Percentiles rank a stretch among this genome's conserved stretches.
phyloP scores from a whole-genome alignment of 1,140 invertebrate genomes.

The Anastatus disparis region DNA sequence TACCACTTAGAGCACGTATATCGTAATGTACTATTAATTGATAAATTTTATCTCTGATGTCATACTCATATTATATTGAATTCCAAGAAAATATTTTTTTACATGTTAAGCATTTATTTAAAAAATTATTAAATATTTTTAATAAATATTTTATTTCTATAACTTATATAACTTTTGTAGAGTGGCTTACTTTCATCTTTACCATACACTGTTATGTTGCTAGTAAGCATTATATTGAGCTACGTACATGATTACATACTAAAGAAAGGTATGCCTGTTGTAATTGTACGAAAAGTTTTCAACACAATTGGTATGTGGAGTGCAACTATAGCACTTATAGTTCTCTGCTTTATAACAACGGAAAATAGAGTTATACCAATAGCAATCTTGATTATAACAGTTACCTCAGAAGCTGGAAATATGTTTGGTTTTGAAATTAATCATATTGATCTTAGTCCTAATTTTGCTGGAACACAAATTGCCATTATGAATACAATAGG shows the following conservation, averaged over 20 bases:
- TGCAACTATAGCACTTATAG: conserved; percentile 60
- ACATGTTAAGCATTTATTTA: too few species aligned
- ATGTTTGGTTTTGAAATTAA: conserved; percentile 69
- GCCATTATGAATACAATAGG: conserved; percentile 74
- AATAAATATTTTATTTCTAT: too few species aligned
- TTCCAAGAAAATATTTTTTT: too few species aligned
- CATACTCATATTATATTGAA: too few species aligned
- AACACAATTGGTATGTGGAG: conserved; percentile 72
- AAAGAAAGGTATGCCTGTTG: conserved; percentile 67
- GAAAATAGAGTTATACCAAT: conserved; percentile 53
- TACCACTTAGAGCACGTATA: too few species aligned
- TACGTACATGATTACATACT: conserved; percentile 72
- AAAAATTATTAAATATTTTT: too few species aligned
- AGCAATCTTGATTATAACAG: conserved; percentile 66
- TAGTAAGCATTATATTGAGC: conserved; percentile 75
- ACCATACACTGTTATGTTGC: conserved; percentile 81
- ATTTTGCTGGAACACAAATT: conserved; percentile 73
- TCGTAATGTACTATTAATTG: too few species aligned
- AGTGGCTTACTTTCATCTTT: conserved; percentile 81
- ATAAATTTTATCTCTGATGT: too few species aligned
- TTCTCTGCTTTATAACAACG: conserved; percentile 52
- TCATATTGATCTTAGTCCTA: conserved; percentile 76
- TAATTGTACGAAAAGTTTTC: conserved; percentile 71
- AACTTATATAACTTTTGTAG: conserved; percentile 65
- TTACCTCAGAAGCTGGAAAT: conserved; percentile 71